Conservation (phyloP, 2,888 invertebrate genomes). For the Myopa tessellatipennis region DNA sequence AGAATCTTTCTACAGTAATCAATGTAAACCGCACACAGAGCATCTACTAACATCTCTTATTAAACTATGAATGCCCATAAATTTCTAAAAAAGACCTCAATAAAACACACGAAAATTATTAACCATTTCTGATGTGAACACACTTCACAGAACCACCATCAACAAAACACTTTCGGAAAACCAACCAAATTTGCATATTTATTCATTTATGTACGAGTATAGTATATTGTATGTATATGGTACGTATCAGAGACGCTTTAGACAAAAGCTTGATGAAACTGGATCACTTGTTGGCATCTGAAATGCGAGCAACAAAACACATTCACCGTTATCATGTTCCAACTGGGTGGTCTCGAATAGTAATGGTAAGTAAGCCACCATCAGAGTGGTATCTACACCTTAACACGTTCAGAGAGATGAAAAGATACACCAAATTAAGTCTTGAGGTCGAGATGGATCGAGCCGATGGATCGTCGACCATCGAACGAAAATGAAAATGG, state of each 20-base stretch:
- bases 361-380: background rate
- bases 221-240: background rate
- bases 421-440: constrained; percentile 14
- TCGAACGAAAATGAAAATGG: constrained; percentile 13
- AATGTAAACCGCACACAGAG: background rate
- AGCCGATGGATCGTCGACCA: background rate
- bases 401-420: background rate
- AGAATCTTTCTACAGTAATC: no score
- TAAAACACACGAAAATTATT: constrained; percentile 18
- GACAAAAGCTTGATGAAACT: constrained; percentile 50
- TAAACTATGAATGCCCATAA: background rate
- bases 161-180: background rate
- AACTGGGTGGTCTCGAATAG: constrained; percentile 40
- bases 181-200: background rate
- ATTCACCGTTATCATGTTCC: constrained; percentile 39
- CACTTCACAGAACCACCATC: background rate
- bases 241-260: background rate
- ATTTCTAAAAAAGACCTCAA: background rate
- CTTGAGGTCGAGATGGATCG: background rate
- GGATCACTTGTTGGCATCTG: constrained; percentile 63
- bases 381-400: background rate
- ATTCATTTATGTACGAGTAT: no score
- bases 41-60: background rate
- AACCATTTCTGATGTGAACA: background rate
- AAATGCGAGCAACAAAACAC: constrained; percentile 49